phyloP scores from a whole-genome alignment of 2,113 vertebrate species.

The Axis porcinus region DNA sequence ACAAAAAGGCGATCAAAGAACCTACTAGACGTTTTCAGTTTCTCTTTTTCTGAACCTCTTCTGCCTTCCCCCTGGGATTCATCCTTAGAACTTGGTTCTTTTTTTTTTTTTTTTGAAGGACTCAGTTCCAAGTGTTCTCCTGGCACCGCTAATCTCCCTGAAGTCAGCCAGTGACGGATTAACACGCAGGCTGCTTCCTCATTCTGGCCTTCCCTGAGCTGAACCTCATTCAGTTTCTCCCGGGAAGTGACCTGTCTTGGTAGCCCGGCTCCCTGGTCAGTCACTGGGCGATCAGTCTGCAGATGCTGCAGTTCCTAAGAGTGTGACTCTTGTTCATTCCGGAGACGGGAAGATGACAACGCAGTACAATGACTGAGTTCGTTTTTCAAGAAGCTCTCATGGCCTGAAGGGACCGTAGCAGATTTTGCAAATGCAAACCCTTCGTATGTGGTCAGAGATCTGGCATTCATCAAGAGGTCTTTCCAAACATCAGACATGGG shows the following conservation, averaged over 20 bases:
- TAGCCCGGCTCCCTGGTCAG: neutral
- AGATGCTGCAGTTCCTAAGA: neutral
- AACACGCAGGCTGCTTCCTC: fast-evolving
- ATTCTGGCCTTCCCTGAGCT: neutral
- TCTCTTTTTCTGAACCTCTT: neutral
- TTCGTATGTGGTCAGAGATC: fast-evolving
- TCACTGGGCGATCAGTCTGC: neutral
- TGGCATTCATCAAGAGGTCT: neutral
- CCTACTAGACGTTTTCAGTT: neutral
- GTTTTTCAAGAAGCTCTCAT: neutral
- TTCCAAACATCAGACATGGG: neutral
- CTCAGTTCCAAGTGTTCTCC: neutral
- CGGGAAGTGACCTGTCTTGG: neutral
- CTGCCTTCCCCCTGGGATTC: neutral
- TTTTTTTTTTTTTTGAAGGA: neutral
- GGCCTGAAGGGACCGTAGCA: neutral
- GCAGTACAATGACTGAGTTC: fast-evolving
- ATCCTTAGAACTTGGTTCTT: neutral
- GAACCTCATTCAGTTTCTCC: fast-evolving
- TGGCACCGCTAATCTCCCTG: neutral
- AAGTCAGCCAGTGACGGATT: neutral
- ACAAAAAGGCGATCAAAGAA: too few relatives aligned
- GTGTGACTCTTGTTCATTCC: fast-evolving
- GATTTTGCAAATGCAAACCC: neutral
- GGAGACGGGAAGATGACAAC: fast-evolving